Percentiles rank a stretch among this genome's conserved stretches.
Evolutionary conservation across 2,888 invertebrate genomes (phyloP).

Genomic region (Herminia tarsipennalis): DNA sequence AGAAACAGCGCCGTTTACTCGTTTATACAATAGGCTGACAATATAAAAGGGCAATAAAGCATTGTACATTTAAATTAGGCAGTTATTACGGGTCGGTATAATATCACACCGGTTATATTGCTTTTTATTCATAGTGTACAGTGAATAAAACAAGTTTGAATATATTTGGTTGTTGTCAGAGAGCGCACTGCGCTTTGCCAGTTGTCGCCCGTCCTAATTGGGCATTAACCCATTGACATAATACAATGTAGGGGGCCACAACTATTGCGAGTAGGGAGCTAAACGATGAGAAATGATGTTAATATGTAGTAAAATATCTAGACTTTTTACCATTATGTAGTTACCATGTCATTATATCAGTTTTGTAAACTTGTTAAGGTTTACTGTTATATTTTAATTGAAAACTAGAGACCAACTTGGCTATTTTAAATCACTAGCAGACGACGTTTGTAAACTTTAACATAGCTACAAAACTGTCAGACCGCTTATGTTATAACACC

Average conservation of each 20-base stretch:
- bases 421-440: no score
- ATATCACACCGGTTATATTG: neutral
- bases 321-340: no score
- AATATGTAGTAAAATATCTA: neutral
- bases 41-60: neutral
- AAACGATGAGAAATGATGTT: slow-evolving; percentile 5
- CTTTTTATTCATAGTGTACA: neutral
- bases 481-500: no score
- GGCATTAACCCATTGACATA: slow-evolving; percentile 64
- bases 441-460: no score
- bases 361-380: no score
- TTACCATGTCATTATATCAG: no score
- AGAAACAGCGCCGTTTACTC: neutral
- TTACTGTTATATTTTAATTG: no score
- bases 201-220: slow-evolving; percentile 54
- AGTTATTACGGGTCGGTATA: neutral
- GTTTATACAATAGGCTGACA: neutral
- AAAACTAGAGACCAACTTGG: no score
- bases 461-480: no score
- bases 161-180: neutral
- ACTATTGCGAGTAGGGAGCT: slow-evolving; percentile 14
- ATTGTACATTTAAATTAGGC: slow-evolving; percentile 5
- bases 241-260: slow-evolving; percentile 47
- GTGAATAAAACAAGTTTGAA: slow-evolving; percentile 10
- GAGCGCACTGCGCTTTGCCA: slow-evolving; percentile 8